Evolutionary conservation across 1,140 invertebrate genomes (phyloP).

Genomic region (Drosophila tsacasi): DNA sequence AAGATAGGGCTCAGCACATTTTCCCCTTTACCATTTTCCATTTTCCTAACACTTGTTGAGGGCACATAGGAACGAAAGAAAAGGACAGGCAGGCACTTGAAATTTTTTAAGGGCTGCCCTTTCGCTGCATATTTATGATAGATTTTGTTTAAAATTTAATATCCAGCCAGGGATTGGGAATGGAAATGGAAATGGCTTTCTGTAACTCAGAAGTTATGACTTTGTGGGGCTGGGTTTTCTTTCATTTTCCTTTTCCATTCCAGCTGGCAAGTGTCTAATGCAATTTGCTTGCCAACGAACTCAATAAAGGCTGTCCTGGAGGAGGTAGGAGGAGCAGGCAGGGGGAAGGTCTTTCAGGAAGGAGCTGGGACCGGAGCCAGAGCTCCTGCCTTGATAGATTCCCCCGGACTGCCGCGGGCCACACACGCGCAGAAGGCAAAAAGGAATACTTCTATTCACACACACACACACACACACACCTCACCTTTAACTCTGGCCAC

Average conservation of each 20-base stretch:
- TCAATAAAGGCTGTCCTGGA: constrained; percentile 66
- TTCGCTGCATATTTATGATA: constrained; percentile 56
- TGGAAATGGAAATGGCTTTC: constrained; percentile 4
- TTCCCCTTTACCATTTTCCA: constrained; percentile 2
- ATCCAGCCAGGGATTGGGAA: constrained; percentile 8
- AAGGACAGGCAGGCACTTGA: constrained; percentile 47
- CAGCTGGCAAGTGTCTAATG: constrained; percentile 74
- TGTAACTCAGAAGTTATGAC: constrained; percentile 39
- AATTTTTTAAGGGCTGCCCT: constrained; percentile 20
- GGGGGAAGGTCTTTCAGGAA: neutral
- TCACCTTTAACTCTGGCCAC: constrained; percentile 49
- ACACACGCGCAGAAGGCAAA: constrained; percentile 65
- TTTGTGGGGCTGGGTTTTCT: constrained; percentile 12
- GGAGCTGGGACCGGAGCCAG: constrained; percentile 13
- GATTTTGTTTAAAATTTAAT: constrained; percentile 66
- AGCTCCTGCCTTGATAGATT: constrained; percentile 67
- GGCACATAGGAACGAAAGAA: constrained; percentile 10
- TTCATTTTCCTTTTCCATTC: constrained; percentile 38
- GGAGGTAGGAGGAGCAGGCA: neutral
- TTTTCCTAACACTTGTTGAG: constrained; percentile 57
- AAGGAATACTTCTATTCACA: constrained; percentile 12
- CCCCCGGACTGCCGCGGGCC: constrained; percentile 70
- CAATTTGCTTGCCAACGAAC: constrained; percentile 77
- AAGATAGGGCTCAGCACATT: constrained; percentile 29
- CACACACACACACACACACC: neutral